phyloP scores from a whole-genome alignment of 2,888 invertebrate species.

The Thera britannica region DNA sequence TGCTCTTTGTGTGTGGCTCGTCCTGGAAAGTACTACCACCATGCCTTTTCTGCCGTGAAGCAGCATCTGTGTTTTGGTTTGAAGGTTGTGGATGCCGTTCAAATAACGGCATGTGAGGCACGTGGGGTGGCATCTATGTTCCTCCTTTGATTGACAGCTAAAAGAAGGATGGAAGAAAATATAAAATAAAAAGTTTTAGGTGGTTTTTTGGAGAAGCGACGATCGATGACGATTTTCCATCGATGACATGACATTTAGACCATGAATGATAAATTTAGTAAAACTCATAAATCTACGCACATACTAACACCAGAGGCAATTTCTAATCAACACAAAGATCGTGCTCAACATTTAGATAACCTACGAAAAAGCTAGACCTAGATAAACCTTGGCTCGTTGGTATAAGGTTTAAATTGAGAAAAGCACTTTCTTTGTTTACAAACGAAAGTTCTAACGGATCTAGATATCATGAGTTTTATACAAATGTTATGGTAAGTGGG shows the following conservation, averaged over 20 bases:
- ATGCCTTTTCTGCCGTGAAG: too few species aligned
- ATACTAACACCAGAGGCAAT: conserved; percentile 54
- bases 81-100: too few species aligned
- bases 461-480: conserved; percentile 58
- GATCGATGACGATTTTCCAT: too few species aligned
- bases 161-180: too few species aligned
- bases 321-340: conserved; percentile 68
- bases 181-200: too few species aligned
- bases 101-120: too few species aligned
- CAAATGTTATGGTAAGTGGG: conserved; percentile 48
- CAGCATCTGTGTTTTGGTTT: too few species aligned
- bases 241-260: background rate
- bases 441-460: conserved; percentile 73
- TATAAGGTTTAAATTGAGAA: conserved; percentile 15
- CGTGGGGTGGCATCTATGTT: too few species aligned
- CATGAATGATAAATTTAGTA: background rate
- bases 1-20: too few species aligned
- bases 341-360: conserved; percentile 65
- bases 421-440: conserved; percentile 31
- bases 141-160: too few species aligned
- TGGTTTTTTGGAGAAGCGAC: background rate
- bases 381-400: conserved; percentile 16
- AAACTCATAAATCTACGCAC: conserved; percentile 29
- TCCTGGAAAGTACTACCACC: too few species aligned
- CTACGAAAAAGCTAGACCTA: conserved; percentile 14